phyloP scores from a whole-genome alignment of 2,888 invertebrate species.

The Tuta absoluta region DNA sequence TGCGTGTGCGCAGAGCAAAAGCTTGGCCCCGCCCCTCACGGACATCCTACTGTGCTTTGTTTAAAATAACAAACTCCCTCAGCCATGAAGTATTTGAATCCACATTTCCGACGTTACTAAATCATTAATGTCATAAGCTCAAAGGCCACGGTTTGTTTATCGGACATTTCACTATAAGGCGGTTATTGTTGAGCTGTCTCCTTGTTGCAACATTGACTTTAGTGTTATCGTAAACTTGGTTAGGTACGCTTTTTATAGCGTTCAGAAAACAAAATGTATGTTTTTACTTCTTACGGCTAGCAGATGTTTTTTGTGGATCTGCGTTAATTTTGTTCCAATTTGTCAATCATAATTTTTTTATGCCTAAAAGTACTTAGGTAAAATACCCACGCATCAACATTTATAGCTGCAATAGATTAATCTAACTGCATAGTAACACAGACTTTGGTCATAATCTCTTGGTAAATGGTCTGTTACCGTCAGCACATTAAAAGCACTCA shows the following conservation, averaged over 20 bases:
- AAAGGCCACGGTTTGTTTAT: background rate
- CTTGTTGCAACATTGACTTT: conserved; percentile 17
- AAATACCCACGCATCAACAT: too few relatives aligned
- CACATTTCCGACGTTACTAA: conserved; percentile 23
- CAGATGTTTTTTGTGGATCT: background rate
- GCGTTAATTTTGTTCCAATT: background rate
- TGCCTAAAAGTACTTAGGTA: too few relatives aligned
- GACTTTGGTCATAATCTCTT: conserved; percentile 3
- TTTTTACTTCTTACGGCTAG: conserved; percentile 8
- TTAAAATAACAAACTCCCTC: conserved; percentile 52
- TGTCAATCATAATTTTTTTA: background rate
- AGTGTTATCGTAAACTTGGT: conserved; percentile 23
- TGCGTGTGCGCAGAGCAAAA: conserved; percentile 54
- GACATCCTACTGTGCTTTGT: conserved; percentile 64
- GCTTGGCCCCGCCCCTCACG: conserved; percentile 57
- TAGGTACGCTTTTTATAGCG: background rate
- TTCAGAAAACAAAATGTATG: conserved; percentile 19
- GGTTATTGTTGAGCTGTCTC: conserved; percentile 1
- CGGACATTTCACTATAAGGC: conserved; percentile 11
- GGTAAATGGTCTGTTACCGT: conserved; percentile 11
- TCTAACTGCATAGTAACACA: background rate
- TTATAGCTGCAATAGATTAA: background rate
- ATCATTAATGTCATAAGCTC: conserved; percentile 13
- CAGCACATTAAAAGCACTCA: conserved; percentile 22
- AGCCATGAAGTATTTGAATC: conserved; percentile 49